Evolutionary conservation across 2,888 invertebrate species (phyloP).

Genomic region (Oscheius myriophilus): DNA sequence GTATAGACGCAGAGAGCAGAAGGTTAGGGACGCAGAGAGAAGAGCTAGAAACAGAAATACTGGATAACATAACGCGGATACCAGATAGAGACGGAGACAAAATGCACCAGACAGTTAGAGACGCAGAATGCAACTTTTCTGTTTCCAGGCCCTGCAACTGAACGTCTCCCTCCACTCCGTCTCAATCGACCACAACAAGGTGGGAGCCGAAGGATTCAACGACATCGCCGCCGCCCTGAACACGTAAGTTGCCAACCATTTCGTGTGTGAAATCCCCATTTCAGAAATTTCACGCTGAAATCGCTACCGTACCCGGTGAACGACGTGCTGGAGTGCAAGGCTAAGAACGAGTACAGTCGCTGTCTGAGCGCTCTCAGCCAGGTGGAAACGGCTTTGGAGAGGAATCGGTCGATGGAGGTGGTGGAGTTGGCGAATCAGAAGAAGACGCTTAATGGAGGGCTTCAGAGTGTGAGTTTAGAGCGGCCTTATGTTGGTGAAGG

Average conservation of each 20-base stretch:
- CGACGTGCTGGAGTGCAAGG: slow-evolving; percentile 51
- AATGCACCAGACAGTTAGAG: no score
- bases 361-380: slow-evolving; percentile 41
- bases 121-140: not conserved
- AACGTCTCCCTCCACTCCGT: slow-evolving; percentile 63
- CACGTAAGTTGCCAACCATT: not conserved
- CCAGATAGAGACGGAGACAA: no score
- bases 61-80: no score
- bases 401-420: slow-evolving; percentile 36
- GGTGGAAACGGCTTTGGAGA: slow-evolving; percentile 44
- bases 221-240: slow-evolving; percentile 52
- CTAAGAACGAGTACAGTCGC: slow-evolving; percentile 38
- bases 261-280: not conserved
- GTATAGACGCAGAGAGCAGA: no score
- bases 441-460: slow-evolving; percentile 36
- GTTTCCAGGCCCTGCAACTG: slow-evolving; percentile 61
- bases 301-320: slow-evolving; percentile 53
- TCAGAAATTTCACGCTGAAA: slow-evolving; percentile 53
- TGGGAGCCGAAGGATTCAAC: slow-evolving; percentile 63
- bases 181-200: slow-evolving; percentile 65
- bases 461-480: slow-evolving; percentile 27
- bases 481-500: not conserved
- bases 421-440: slow-evolving; percentile 46
- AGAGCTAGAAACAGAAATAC: no score
- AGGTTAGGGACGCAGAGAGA: no score